Conservation (phyloP, 2,888 invertebrate species). For the Zaprionus bogoriensis region DNA sequence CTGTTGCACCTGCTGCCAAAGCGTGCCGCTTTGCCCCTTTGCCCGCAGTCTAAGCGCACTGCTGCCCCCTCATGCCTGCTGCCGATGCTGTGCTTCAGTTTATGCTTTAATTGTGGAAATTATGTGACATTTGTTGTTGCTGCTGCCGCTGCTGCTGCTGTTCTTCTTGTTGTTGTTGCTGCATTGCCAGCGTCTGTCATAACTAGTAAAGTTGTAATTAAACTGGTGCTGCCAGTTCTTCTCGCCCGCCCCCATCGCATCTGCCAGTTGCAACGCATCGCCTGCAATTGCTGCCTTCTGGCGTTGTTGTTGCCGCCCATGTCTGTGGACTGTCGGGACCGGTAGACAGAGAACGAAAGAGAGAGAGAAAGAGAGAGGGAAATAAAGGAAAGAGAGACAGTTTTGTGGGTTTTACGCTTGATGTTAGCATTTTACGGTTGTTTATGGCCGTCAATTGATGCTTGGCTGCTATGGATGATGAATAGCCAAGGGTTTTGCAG, state of each 20-base stretch:
- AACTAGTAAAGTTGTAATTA: slow-evolving; percentile 74
- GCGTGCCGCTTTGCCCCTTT: slow-evolving; percentile 1
- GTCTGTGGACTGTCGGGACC: slow-evolving; percentile 17
- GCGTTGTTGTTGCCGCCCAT: slow-evolving; percentile 58
- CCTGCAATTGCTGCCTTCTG: slow-evolving; percentile 22
- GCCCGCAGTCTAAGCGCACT: too few species aligned
- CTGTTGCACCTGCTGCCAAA: slow-evolving; percentile 63
- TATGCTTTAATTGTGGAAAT: slow-evolving; percentile 76
- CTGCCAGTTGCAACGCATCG: background rate
- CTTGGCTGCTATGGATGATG: slow-evolving; percentile 46
- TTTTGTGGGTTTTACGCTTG: slow-evolving; percentile 68
- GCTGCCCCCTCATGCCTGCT: slow-evolving; percentile 5
- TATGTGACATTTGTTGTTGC: slow-evolving; percentile 69
- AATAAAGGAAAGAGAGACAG: too few species aligned
- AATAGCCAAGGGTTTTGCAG: slow-evolving; percentile 2
- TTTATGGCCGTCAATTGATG: slow-evolving; percentile 69
- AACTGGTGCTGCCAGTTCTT: slow-evolving; percentile 49
- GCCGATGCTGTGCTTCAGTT: slow-evolving; percentile 60
- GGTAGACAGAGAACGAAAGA: background rate
- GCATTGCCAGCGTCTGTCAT: slow-evolving; percentile 63
- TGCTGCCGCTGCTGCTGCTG: slow-evolving; percentile 32
- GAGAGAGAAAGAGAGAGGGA: too few species aligned
- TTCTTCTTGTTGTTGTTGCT: slow-evolving; percentile 6
- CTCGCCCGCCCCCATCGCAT: background rate
- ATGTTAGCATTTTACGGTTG: slow-evolving; percentile 70